phyloP scores from a whole-genome alignment of 2,797 vertebrate genomes.

The Austrolebias charrua region DNA sequence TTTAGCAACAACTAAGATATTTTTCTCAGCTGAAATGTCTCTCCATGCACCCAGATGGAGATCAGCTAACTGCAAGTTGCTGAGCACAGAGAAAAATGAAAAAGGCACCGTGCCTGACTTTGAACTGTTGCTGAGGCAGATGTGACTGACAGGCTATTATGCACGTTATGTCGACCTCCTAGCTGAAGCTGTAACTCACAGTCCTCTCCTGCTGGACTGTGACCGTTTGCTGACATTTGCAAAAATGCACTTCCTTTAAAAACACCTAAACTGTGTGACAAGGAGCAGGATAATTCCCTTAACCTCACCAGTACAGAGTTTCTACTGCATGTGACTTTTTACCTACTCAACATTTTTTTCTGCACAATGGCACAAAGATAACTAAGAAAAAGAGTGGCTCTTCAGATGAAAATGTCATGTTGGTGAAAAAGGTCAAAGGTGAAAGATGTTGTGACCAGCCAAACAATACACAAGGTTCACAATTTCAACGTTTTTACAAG shows the following conservation, averaged over 20 bases:
- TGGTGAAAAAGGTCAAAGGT: too few species aligned
- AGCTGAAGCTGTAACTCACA: slow-evolving; percentile 38
- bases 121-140: slow-evolving; percentile 66
- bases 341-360: background rate
- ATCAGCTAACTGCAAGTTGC: slow-evolving; percentile 29
- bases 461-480: too few species aligned
- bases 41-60: slow-evolving; percentile 28
- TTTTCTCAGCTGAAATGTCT: slow-evolving; percentile 1
- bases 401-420: too few species aligned
- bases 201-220: slow-evolving; percentile 25
- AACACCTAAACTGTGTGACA: slow-evolving; percentile 7
- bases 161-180: slow-evolving; percentile 48
- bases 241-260: slow-evolving; percentile 18
- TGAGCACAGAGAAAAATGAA: slow-evolving; percentile 23
- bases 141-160: slow-evolving; percentile 48
- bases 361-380: background rate
- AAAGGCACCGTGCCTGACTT: slow-evolving; percentile 43
- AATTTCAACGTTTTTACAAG: too few species aligned
- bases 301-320: background rate
- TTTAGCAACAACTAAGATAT: background rate
- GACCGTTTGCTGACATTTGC: slow-evolving; percentile 23
- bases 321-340: background rate
- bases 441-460: too few species aligned
- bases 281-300: background rate
- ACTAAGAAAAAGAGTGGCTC: too few species aligned